Base-by-base conservation (phyloP, 2,113 vertebrate genomes). In the Alces alces region DNA sequence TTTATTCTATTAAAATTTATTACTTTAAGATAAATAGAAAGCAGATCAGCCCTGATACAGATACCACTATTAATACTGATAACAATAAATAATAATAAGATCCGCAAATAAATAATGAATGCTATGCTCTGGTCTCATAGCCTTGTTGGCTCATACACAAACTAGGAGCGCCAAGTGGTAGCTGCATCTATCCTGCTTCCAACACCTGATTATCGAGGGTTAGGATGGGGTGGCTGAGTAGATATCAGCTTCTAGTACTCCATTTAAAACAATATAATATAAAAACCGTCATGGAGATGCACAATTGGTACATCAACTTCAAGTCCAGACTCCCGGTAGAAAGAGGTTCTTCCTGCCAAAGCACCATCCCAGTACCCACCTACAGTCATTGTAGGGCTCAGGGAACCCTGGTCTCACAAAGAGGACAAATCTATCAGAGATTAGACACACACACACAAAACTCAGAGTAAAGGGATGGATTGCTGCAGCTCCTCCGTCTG, bases 1-100 rank as follows among this genome's bases (percentile, higher is more conserved):
- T 85, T 93, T 89, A 45, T 92, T 93, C 15, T 95, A 83, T 87
- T 92, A 90, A 95, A 79, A 83, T 96, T 2, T 87, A 86, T 95
- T 30, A 93, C 27, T 15, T 55, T 78, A 60, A 87, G 61, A 73
- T 89, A 89, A 86, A 76, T 47, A 96, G 76, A 76, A 96, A 94
- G 43, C 6, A 86, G 64, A 87, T 84, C 91, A 52, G 33, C 9
- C 50, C 90, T 47, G 36, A 66, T 70, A 64, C 6, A 19, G 64
- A 90, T 64, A 28, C 28, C 60, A 33, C 57, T 86, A 50, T 19
- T 58, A 88, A 91, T 64, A 28, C 17, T 61, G 30, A 39, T 82
- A 78, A 25, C 36, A 85, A 85, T 79, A 85, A 94, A 70, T 54
- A 94, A 61, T 91, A 85, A 52, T 84, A 95, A 92, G 28, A 84